Percentiles rank a stretch among this genome's conserved stretches.
These are phyloP conservation scores for Notiomystis cincta DNA, from an alignment of 2,113 vertebrate genomes.

Conservation along the genomic window DNA sequence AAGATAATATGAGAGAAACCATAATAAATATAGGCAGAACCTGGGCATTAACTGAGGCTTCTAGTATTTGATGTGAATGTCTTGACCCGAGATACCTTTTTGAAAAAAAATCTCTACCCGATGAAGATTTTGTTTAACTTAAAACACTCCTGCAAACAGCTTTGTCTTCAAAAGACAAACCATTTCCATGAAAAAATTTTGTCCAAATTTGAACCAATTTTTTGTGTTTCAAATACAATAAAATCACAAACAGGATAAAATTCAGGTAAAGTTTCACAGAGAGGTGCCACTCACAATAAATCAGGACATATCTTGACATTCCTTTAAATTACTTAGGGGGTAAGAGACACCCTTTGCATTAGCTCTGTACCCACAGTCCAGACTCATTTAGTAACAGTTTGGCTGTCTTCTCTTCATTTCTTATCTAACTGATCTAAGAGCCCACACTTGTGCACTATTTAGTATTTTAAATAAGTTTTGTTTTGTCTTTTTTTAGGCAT, in stretches of 20 bases:
- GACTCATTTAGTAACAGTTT: background rate
- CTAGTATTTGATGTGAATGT: background rate
- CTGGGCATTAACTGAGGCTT: background rate
- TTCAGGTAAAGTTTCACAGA: background rate
- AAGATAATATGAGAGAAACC: background rate
- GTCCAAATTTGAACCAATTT: background rate
- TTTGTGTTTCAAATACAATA: background rate
- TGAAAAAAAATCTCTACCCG: background rate
- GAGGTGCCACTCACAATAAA: background rate
- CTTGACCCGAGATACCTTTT: background rate
- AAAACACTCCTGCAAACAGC: background rate
- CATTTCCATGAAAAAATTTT: background rate
- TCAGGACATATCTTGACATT: background rate
- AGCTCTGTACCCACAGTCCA: background rate
- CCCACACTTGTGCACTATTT: fast-evolving
- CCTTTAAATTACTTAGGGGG: background rate
- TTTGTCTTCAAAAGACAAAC: background rate
- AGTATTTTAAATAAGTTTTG: background rate
- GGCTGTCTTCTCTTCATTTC: background rate
- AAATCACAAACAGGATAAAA: background rate
- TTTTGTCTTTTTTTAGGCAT: background rate
- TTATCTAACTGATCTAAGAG: background rate
- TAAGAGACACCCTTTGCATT: background rate
- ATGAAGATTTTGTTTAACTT: background rate
- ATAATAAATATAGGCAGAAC: background rate